A percentile compares a stretch with the other conserved stretches of the same genome.
Conservation (phyloP, 2,113 vertebrate species). For the Danio rerio region GRCz12tu NC_133178.1:22863001-22863500, state of each 20-base stretch:
- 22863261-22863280: constrained; percentile 51
- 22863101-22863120: constrained; percentile 62
- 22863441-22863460: constrained; percentile 18
- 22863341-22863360: constrained; percentile 24
- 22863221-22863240: constrained; percentile 54
- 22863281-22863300: constrained; percentile 40
- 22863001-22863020: constrained; percentile 50
- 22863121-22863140: constrained; percentile 56
- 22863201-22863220: constrained; percentile 58
- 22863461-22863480: constrained; percentile 31
- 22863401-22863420: constrained; percentile 31
- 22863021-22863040: constrained; percentile 57
- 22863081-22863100: constrained; percentile 58
- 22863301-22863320: constrained; percentile 42
- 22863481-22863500: constrained; percentile 14
- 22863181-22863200: constrained; percentile 57
- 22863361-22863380: constrained; percentile 28
- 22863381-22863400: constrained; percentile 37
- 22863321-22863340: constrained; percentile 45
- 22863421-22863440: constrained; percentile 30
- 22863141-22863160: constrained; percentile 59
- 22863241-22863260: constrained; percentile 53
- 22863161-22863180: constrained; percentile 56
- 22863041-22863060: constrained; percentile 59
- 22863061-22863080: constrained; percentile 58